Percentiles rank a stretch among this genome's conserved stretches.
phyloP scores from a whole-genome alignment of 1,140 invertebrate genomes.

The Drosophila nebulosa region DNA sequence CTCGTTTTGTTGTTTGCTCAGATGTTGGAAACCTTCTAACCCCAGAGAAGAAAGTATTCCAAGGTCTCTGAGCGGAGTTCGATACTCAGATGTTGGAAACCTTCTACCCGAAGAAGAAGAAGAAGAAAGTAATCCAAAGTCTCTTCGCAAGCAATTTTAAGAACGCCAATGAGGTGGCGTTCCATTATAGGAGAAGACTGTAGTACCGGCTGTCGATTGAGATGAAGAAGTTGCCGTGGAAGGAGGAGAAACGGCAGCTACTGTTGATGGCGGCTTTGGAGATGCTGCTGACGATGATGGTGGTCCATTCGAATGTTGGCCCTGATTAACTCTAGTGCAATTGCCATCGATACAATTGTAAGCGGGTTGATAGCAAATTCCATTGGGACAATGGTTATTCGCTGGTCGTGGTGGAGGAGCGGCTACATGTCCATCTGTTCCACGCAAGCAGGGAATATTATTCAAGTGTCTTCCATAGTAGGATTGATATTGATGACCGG shows the following conservation, averaged over 20 bases:
- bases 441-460: neutral
- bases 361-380: neutral
- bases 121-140: neutral
- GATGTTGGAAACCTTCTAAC: neutral
- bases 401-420: neutral
- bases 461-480: neutral
- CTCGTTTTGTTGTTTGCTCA: neutral
- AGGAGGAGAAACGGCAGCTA: too few species aligned
- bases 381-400: neutral
- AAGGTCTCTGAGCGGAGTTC: too few species aligned
- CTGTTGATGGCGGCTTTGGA: neutral
- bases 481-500: neutral
- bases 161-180: neutral
- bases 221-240: too few species aligned
- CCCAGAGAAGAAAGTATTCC: neutral
- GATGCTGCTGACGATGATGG: neutral
- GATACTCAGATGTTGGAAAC: neutral
- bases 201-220: too few species aligned
- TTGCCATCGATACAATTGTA: neutral
- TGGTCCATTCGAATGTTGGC: neutral
- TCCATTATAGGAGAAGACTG: too few species aligned
- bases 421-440: neutral
- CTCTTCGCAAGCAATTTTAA: neutral
- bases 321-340: neutral
- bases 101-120: too few species aligned